Base-by-base conservation (phyloP, 2,888 invertebrate species). In the Gari tellinella region DNA sequence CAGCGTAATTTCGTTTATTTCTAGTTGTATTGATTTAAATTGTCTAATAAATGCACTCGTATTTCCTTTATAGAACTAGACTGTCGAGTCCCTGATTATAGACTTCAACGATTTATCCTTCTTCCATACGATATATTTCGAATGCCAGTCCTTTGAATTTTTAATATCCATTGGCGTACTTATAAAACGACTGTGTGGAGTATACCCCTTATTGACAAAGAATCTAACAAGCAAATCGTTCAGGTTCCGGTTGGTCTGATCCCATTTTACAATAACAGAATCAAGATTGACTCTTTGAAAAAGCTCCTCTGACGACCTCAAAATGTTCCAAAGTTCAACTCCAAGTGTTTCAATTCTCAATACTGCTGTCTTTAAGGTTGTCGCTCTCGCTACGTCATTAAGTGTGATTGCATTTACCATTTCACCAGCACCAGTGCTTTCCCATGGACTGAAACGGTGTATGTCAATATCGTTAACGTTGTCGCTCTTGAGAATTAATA, bases 191-290 rank as follows among this genome's bases (percentile, higher is more conserved):
- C 21, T 23, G n/a, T 46, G 43, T n/a, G 72, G 65, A 10, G 37
- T 31, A 19, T 65, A 72, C 19, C 72, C 65, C 14, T 17, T 43
- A 7, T 37, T 26, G 19, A 31, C 19, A 38, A 72, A 72, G 45
- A 66, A 66, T 10, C n/a, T n/a, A 5, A 43, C 40, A 8, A 66
- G 15, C 37, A 45, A 60, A 8, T 25, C 19, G 43, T 43, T 49
- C 1, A 66, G 45, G 2, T 26, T 17, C 15, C 19, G 21, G n/a
- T 65, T 40, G 15, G 23, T 5, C 1, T 10, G 15, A 12, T 48
- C 21, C 84, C 82, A 84, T 37, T 80, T 72, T 64, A 80, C 80
- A 17, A 84, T 63, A 0, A 82, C 73, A 55, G 57, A 76, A 2
- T 45, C 68, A 8, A 84, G 65, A 55, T 80, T 38, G 17, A 73